These are phyloP conservation scores for Mobula birostris DNA, from an alignment of 2,113 vertebrate species.

Conservation along the genomic window DNA sequence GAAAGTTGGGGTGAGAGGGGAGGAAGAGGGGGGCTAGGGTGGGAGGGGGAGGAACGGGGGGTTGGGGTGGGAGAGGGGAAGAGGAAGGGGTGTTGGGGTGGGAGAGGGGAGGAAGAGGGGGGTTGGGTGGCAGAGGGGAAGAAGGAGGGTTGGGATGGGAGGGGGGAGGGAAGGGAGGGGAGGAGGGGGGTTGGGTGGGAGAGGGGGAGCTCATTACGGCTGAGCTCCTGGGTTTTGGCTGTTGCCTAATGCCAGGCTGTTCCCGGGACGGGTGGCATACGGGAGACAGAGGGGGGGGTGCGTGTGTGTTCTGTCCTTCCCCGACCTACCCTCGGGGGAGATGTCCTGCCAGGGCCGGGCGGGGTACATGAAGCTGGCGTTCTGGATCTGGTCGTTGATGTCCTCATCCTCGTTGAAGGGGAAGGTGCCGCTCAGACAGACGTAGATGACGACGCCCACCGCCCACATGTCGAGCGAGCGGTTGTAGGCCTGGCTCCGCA, in stretches of 20 bases:
- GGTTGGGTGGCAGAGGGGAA: no score
- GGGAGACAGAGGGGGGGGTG: not conserved
- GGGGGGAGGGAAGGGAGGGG: not conserved
- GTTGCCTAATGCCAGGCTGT: no score
- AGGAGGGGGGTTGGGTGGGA: not conserved
- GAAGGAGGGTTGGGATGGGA: no score
- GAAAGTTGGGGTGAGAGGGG: no score
- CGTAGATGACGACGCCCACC: slow-evolving; percentile 59
- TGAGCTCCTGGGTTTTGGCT: no score
- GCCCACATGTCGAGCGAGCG: slow-evolving; percentile 67
- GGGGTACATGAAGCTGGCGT: slow-evolving; percentile 65
- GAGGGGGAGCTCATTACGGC: no score
- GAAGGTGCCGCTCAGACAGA: slow-evolving; percentile 51
- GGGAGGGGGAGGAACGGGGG: not conserved
- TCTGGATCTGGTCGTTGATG: slow-evolving; percentile 64
- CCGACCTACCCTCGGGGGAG: not conserved
- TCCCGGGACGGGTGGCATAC: not conserved
- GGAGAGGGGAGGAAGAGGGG: no score
- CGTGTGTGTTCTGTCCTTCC: no score
- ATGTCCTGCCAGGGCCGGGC: not conserved
- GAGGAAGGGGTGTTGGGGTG: no score
- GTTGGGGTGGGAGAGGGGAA: not conserved
- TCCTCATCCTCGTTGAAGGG: slow-evolving; percentile 62
- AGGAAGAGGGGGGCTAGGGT: not conserved
- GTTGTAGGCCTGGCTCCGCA: slow-evolving; percentile 58